Conservation (phyloP, 2,113 vertebrate genomes). For the Sphaerodactylus townsendi region DNA sequence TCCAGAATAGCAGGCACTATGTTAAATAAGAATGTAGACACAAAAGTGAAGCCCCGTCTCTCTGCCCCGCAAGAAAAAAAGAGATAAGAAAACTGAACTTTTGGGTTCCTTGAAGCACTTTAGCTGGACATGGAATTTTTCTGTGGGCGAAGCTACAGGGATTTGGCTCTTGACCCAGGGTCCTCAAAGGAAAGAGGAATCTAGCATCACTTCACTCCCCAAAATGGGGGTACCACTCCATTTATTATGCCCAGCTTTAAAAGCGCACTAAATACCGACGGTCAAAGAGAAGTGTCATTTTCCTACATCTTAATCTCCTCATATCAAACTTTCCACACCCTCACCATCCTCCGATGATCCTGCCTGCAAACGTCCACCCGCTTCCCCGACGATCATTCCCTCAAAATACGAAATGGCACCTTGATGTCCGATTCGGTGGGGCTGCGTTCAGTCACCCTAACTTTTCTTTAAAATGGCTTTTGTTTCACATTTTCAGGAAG, state of each 20-base stretch:
- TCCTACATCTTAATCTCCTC: not conserved
- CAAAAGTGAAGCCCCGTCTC: not conserved
- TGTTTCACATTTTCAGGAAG: not conserved
- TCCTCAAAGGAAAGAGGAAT: not conserved
- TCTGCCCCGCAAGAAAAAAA: not conserved
- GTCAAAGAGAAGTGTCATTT: not conserved
- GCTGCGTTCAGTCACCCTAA: rapidly evolving
- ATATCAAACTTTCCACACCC: rapidly evolving
- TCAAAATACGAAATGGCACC: not conserved
- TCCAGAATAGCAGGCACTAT: not conserved
- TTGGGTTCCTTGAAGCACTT: not conserved
- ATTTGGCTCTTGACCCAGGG: not conserved
- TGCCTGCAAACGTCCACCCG: rapidly evolving
- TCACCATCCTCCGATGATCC: not conserved
- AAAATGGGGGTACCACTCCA: not conserved
- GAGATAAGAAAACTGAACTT: not conserved
- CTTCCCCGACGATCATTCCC: rapidly evolving
- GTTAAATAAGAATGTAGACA: not conserved
- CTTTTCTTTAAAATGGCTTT: rapidly evolving
- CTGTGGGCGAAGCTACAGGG: not conserved
- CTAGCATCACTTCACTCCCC: not conserved
- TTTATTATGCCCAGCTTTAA: not conserved
- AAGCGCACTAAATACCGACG: not conserved
- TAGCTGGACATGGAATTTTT: not conserved
- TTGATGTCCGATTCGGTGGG: not conserved